These are phyloP conservation scores for Eupithecia inturbata DNA, from an alignment of 2,888 invertebrate genomes.

Conservation along the genomic window DNA sequence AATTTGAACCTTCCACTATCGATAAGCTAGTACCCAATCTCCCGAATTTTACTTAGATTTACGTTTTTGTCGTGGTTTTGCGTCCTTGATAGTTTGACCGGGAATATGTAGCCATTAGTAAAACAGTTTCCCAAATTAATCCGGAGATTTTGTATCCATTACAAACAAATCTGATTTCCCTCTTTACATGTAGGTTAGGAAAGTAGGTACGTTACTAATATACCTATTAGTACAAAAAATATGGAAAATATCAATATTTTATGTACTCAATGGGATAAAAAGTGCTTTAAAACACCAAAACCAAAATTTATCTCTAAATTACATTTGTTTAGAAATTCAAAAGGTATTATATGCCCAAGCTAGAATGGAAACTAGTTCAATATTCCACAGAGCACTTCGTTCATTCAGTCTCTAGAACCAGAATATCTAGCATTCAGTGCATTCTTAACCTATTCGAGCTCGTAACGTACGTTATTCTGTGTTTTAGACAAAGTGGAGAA, in stretches of 20 bases:
- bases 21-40: too few relatives aligned
- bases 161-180: not conserved
- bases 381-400: slow-evolving; percentile 7
- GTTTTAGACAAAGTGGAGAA: not conserved
- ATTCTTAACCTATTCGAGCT: slow-evolving; percentile 14
- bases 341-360: not conserved
- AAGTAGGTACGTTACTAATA: too few relatives aligned
- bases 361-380: not conserved
- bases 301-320: not conserved
- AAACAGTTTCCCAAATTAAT: not conserved
- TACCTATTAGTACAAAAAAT: too few relatives aligned
- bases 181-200: too few relatives aligned
- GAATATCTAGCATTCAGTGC: slow-evolving; percentile 11
- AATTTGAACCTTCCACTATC: too few relatives aligned
- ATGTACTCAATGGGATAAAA: too few relatives aligned
- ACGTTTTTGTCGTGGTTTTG: too few relatives aligned
- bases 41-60: too few relatives aligned
- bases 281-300: too few relatives aligned
- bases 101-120: too few relatives aligned
- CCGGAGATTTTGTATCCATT: not conserved
- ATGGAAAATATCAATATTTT: too few relatives aligned
- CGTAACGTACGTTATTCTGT: not conserved
- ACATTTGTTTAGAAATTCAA: not conserved
- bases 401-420: slow-evolving; percentile 6
- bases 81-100: too few relatives aligned